Base-by-base conservation (phyloP, 2,888 invertebrate species). In the Eupithecia exiguata region DNA sequence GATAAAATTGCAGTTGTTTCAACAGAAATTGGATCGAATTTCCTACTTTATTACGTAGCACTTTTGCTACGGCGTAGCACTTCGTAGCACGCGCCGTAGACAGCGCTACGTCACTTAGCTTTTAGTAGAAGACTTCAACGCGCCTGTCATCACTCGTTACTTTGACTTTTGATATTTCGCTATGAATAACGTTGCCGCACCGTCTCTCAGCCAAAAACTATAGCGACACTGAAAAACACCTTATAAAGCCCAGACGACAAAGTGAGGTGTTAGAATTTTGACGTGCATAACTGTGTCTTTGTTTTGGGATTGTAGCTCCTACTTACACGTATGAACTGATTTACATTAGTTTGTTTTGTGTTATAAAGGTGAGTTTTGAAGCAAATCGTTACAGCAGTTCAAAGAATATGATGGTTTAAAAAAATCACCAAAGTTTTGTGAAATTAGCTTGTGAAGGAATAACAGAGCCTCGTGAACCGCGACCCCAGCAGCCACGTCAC, bases 401-500 rank as follows among this genome's bases (percentile, higher is more conserved):
- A 53, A 46, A 1, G 1, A 7, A 38, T 9, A 43, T 43, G 1
- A 7, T 9, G 10, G 49, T 49, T 46, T 7, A 49, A 10, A 49
- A 49, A 5, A 9, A 49, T 49, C 9, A 5, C 18, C 7, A n/a
- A 49, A 3, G 10, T n/a, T 49, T n/a, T 49, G 49, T 49, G 10
- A 53, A 21, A 53, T 53, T 10, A 53, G 21, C 21, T 21, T 53
- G 21, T 21, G 49, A 53, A 46, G 46, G n/a, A 46, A n/a, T 49
- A 49, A 49, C 10, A 53, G 90, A 95, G 88, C 91, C 95, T 84
- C 90, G 95, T 88, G 93, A 95, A 86, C 90, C 95, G 94, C 94
- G 96, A 96, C 85, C 97, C 96, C 95, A 97, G 96, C 91, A 97
- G 97, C 91, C 97, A 97, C 89, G 97, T 97, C 92, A 97, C 97